Percentiles rank a stretch among this genome's conserved stretches.
phyloP scores from a whole-genome alignment of 2,113 vertebrate species.

The Zeus faber region DNA sequence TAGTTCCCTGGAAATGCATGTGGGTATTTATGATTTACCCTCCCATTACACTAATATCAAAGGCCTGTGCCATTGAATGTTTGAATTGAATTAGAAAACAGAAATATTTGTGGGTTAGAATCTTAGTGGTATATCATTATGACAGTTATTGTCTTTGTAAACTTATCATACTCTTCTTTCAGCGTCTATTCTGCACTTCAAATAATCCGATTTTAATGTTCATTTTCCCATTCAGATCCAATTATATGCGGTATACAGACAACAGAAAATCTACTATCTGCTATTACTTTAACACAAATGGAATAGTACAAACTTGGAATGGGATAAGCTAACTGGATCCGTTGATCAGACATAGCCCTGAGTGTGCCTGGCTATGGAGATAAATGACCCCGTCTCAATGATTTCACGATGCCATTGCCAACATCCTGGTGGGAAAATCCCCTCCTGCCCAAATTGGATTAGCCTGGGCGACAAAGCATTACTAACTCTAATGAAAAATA shows the following conservation, averaged over 20 bases:
- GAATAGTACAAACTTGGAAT: neutral
- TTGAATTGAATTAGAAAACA: neutral
- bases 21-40: too few species aligned
- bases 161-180: too few species aligned
- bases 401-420: slow-evolving; percentile 15
- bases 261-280: too few species aligned
- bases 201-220: too few species aligned
- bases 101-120: slow-evolving; percentile 7
- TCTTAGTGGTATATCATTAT: neutral
- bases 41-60: too few species aligned
- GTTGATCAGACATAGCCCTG: slow-evolving; percentile 1
- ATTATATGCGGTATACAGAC: too few species aligned
- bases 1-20: too few species aligned
- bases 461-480: slow-evolving; percentile 37
- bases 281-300: too few species aligned
- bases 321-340: slow-evolving; percentile 5
- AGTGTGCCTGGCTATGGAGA: slow-evolving; percentile 3
- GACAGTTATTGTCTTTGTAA: too few species aligned
- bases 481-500: slow-evolving; percentile 78
- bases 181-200: too few species aligned
- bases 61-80: too few species aligned
- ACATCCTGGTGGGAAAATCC: slow-evolving; percentile 20
- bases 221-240: too few species aligned
- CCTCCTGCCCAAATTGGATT: slow-evolving; percentile 31
- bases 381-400: slow-evolving; percentile 7